Percentiles rank a stretch among this genome's conserved stretches.
phyloP scores from a whole-genome alignment of 2,888 invertebrate species.

The Acanthosepion lycidas region DNA sequence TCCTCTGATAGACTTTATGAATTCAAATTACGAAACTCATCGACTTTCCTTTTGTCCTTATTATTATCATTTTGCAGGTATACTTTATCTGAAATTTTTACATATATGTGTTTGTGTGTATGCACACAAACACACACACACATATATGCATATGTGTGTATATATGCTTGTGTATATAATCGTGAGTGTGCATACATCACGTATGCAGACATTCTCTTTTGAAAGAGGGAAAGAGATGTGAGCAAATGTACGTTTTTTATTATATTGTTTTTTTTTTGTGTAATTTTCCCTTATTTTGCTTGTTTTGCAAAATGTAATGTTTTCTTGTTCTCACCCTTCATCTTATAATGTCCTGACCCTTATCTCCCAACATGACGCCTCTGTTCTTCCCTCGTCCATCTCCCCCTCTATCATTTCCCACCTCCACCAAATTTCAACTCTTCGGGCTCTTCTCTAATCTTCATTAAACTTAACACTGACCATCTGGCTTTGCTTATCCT shows the following conservation, averaged over 20 bases:
- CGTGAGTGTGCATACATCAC: too few relatives aligned
- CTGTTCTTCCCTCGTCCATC: background rate
- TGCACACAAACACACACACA: background rate
- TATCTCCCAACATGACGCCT: background rate
- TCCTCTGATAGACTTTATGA: too few relatives aligned
- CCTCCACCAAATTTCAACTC: background rate
- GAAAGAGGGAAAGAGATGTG: too few relatives aligned
- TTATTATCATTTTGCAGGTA: too few relatives aligned
- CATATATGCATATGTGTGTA: background rate
- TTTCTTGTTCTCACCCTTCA: background rate
- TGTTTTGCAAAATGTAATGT: background rate
- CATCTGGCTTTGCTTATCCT: constrained; percentile 2
- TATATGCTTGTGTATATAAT: background rate
- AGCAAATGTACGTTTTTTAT: too few relatives aligned
- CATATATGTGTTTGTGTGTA: background rate
- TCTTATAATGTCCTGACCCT: constrained; percentile 21
- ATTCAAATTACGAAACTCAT: too few relatives aligned
- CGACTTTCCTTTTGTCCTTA: too few relatives aligned
- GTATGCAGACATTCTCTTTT: too few relatives aligned
- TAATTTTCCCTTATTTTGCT: background rate
- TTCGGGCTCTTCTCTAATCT: constrained; percentile 21
- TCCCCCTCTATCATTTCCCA: background rate
- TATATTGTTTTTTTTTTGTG: background rate
- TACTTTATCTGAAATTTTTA: too few relatives aligned
- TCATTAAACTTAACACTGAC: constrained; percentile 13